A percentile compares a stretch with the other conserved stretches of the same genome.
phyloP scores from a whole-genome alignment of 2,888 invertebrate genomes.

The Phalera bucephala region DNA sequence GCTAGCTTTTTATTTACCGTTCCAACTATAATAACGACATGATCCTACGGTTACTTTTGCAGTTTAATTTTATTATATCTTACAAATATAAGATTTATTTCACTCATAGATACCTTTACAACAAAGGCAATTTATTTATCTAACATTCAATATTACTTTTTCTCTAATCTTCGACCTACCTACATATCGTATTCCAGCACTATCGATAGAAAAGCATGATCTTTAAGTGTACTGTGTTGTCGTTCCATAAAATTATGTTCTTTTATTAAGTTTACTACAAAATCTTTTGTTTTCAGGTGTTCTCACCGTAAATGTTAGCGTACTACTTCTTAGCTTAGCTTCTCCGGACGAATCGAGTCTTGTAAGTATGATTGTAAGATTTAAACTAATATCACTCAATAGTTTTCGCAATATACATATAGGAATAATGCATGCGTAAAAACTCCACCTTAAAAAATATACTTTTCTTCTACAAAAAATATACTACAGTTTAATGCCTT shows the following conservation, averaged over 20 bases:
- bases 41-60: slow-evolving; percentile 12
- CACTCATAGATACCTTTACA: not conserved
- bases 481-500: too few species aligned
- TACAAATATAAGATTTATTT: slow-evolving; percentile 13
- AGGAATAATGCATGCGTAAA: too few species aligned
- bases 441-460: too few species aligned
- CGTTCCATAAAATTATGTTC: slow-evolving; percentile 31
- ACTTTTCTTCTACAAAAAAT: too few species aligned
- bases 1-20: slow-evolving; percentile 38
- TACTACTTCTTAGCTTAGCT: slow-evolving; percentile 95
- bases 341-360: slow-evolving; percentile 98
- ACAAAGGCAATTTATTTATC: not conserved
- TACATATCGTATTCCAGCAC: slow-evolving; percentile 25
- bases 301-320: slow-evolving; percentile 96
- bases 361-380: slow-evolving; percentile 86
- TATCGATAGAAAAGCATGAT: slow-evolving; percentile 38
- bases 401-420: too few species aligned
- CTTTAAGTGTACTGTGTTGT: slow-evolving; percentile 42
- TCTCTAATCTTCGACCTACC: too few species aligned
- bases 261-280: slow-evolving; percentile 36
- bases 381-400: too few species aligned
- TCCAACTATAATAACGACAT: slow-evolving; percentile 30
- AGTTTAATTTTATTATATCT: slow-evolving; percentile 19
- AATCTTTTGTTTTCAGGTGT: slow-evolving; percentile 86
- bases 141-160: too few species aligned